Evolutionary conservation across 1,140 invertebrate species (phyloP), one percentile per base, ranked within the genome.

Genomic region (Limonius californicus): DNA sequence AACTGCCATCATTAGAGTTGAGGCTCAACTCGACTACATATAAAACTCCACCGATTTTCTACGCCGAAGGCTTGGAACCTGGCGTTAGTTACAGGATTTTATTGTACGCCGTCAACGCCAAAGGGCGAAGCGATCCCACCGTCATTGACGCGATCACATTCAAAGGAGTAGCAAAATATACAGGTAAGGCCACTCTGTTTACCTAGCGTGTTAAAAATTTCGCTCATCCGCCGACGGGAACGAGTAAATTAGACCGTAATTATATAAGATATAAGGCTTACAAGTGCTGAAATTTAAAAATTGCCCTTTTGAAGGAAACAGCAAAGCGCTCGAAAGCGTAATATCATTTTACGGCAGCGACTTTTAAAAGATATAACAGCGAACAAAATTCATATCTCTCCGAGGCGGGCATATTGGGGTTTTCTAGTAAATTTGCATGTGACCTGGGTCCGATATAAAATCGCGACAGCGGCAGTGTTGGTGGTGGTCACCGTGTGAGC

Each of bases 131-230:
- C 65, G 90, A 94, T 57, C 84, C 90, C 4, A 84, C 87, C 4
- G 83, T 89, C 14, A 85, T 94, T 20, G 89, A 92, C 73, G 88
- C 89, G 19, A 88, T 91, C 66, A 91, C 89, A n/a, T 81, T 90
- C 57, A 89, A 87, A 69, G 88, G 87, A 66, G 88, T 90, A 65
- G 89, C 89, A 18, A 90, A 87, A 69, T 84, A 77, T 77, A 84
- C 85, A 76, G 81, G 84, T 85, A 67, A 80, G 35, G 7, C n/a
- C 7, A 4, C 23, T 9, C 9, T 27, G 9, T 27, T 27, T 27
- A 9, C 3, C 9, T 27, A 4, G 23, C 9, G 9, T 27, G 23
- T 27, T 27, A 27, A 27, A 27, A 27, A 27, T 27, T 27, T 27
- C 23, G 3, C 23, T n/a, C n/a, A n/a, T n/a, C 23, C 23, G 23